These are phyloP conservation scores for Misgurnus anguillicaudatus DNA, from an alignment of 2,113 vertebrate genomes.

Conservation along the genomic window DNA sequence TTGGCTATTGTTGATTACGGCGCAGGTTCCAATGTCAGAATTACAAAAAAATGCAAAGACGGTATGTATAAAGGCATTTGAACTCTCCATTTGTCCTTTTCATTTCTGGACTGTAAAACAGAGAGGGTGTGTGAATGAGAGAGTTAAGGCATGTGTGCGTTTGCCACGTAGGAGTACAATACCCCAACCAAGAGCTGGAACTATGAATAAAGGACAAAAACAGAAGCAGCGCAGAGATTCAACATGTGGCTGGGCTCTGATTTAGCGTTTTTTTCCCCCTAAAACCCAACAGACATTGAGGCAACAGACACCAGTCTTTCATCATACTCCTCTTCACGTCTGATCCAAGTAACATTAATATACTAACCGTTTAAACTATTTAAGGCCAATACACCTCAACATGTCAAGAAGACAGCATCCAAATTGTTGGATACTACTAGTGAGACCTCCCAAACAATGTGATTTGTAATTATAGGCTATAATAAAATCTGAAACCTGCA, in stretches of 20 bases:
- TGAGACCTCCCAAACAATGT: not conserved
- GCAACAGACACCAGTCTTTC: slow-evolving; percentile 9
- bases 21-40: too few species aligned
- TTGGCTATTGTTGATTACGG: too few species aligned
- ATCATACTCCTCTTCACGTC: not conserved
- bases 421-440: not conserved
- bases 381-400: not conserved
- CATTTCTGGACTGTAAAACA: not conserved
- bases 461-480: not conserved
- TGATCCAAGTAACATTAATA: not conserved
- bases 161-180: slow-evolving; percentile 37
- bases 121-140: not conserved
- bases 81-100: not conserved
- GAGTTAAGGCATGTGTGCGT: slow-evolving; percentile 11
- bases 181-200: slow-evolving; percentile 9
- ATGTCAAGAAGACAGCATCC: not conserved
- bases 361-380: too few species aligned
- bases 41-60: too few species aligned
- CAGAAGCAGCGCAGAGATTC: slow-evolving; percentile 1
- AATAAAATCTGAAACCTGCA: slow-evolving; percentile 23
- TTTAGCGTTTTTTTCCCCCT: not conserved
- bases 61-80: not conserved
- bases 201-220: slow-evolving; percentile 27
- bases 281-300: slow-evolving; percentile 2
- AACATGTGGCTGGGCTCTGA: not conserved